Conservation (phyloP, 2,888 invertebrate species). For the Calliopum simillimum region DNA sequence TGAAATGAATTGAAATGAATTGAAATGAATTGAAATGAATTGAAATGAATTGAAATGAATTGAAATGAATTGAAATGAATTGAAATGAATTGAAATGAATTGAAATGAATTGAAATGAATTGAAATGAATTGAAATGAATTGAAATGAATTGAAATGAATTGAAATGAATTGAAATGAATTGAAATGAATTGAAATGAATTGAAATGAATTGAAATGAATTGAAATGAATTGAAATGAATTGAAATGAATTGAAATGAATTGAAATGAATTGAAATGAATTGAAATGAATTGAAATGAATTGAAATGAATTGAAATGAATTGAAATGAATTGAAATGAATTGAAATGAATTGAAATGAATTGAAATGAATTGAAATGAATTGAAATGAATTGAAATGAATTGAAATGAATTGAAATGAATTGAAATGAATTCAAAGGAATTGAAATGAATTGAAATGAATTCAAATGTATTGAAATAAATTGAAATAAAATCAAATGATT, state of each 20-base stretch:
- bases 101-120: neutral
- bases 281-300: constrained; percentile 8
- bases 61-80: neutral
- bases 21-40: neutral
- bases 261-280: constrained; percentile 13
- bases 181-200: constrained; percentile 13
- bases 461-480: neutral
- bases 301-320: constrained; percentile 1
- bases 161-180: constrained; percentile 22
- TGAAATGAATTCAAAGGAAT: neutral
- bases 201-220: constrained; percentile 7
- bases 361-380: constrained; percentile 14
- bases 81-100: neutral
- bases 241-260: constrained; percentile 7
- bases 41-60: neutral
- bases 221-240: constrained; percentile 8
- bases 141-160: neutral
- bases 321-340: constrained; percentile 9
- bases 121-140: neutral
- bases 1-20: neutral
- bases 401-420: neutral
- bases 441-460: neutral
- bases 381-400: constrained; percentile 6
- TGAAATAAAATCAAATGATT: neutral
- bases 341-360: constrained; percentile 7